These are phyloP conservation scores for Actinernus sp. DNA, from an alignment of 92 coral and sea anemone genomes.

Conservation along the genomic window DNA sequence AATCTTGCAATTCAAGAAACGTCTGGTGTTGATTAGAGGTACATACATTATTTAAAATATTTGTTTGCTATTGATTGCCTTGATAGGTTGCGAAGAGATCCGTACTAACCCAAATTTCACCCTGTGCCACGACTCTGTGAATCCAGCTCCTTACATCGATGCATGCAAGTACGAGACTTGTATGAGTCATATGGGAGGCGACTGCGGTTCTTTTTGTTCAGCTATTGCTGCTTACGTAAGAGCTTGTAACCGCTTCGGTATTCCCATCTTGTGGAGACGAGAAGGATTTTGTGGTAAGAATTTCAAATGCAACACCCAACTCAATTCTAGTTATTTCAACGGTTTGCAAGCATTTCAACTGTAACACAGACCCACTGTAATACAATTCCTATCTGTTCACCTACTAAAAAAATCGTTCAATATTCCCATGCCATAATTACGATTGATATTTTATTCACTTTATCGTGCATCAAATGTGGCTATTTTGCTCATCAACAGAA, in stretches of 20 bases:
- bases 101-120: conserved; percentile 79
- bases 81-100: conserved; percentile 92
- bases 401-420: too few relatives aligned
- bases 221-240: conserved; percentile 95
- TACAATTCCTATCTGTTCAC: too few relatives aligned
- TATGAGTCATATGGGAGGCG: conserved; percentile 89
- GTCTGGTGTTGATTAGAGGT: too few relatives aligned
- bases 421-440: too few relatives aligned
- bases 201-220: conserved; percentile 95
- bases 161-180: conserved; percentile 96
- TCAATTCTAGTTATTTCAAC: too few relatives aligned
- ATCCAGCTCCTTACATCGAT: conserved; percentile 84
- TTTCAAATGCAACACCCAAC: too few relatives aligned
- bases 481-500: conserved; percentile 61
- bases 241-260: conserved; percentile 90
- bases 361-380: too few relatives aligned
- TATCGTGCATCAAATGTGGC: not conserved
- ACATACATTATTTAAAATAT: too few relatives aligned
- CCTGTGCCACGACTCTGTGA: conserved; percentile 84
- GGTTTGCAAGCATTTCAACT: too few relatives aligned
- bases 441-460: too few relatives aligned
- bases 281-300: conserved; percentile 98
- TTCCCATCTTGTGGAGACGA: conserved; percentile 92
- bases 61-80: too few relatives aligned
- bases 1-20: too few relatives aligned